Evolutionary conservation across 2,113 vertebrate species (phyloP), one percentile per base, ranked within the genome.

Genomic region (Leptobrachium leishanense): DNA sequence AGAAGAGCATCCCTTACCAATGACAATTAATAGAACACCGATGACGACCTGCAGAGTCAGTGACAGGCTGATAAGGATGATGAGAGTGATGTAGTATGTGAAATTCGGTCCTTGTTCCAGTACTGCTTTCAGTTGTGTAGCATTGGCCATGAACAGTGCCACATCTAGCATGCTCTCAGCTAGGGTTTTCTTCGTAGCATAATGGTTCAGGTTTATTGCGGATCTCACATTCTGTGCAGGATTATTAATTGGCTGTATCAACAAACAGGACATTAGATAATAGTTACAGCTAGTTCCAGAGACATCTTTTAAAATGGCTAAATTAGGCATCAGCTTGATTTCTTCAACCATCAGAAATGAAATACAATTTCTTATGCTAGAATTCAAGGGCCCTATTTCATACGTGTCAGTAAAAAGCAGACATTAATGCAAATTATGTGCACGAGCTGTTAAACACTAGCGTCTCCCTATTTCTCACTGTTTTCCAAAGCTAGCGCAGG

Each of bases 151-250:
- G 86, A 97, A 93, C 6, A 98, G 90, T 0, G 96, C 95, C 76
- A 95, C 88, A 0, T 96, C 96, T 90, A 97, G 82, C 96, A 98
- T 94, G 88, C 95, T 95, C 83, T 96, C 95, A 0, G 95, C 94
- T 63, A 95, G 91, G 0, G 94, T 95, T 85, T 98, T 98, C 93
- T 97, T 97, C 0, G 96, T 97, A 1, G 95, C 95, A 0, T 98
- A 96, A 76, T 92, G 94, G 88, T 97, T 97, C 90, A 97, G 92
- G 86, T 96, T 95, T 87, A 97, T 86, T 0, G 86, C 87, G 0
- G 83, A 85, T 62, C 83, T 62, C 72, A 72, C 55, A 4, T 62
- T 44, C 0, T 86, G 77, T 0, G 5, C 84, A 53, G 84, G 66
- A 6, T 75, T 83, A 74, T 83, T 0, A 0, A 72, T 83, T 85